phyloP scores from a whole-genome alignment of 2,888 invertebrate genomes.

The Drosophila formosana region DNA sequence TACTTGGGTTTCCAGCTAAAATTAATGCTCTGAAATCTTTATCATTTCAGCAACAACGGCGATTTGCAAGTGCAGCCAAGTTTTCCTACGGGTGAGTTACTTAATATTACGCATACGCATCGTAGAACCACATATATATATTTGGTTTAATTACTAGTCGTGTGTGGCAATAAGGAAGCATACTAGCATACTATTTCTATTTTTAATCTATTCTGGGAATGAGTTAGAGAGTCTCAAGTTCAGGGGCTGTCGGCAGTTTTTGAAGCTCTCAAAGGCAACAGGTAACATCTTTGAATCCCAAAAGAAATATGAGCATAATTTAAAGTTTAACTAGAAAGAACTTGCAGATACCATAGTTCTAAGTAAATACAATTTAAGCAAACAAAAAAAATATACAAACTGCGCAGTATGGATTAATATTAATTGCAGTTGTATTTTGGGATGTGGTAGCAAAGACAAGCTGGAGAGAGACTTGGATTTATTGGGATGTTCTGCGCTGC shows the following conservation, averaged over 20 bases:
- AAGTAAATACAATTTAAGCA: constrained; percentile 17
- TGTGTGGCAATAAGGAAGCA: constrained; percentile 28
- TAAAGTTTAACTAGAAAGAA: constrained; percentile 2
- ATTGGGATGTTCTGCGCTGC: background rate
- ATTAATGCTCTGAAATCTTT: constrained; percentile 13
- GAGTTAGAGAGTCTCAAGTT: background rate
- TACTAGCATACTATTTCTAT: background rate
- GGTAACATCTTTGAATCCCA: constrained; percentile 15
- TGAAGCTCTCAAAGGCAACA: constrained; percentile 8
- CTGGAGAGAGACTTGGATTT: background rate
- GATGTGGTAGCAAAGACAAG: background rate
- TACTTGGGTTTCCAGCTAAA: constrained; percentile 13
- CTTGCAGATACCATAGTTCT: constrained; percentile 7
- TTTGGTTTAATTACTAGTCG: constrained; percentile 2
- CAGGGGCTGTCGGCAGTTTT: constrained; percentile 6
- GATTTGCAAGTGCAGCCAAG: constrained; percentile 24
- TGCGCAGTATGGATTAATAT: constrained; percentile 8
- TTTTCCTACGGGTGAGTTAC: constrained; percentile 24
- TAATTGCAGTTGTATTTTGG: constrained; percentile 4
- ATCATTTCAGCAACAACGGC: constrained; percentile 35
- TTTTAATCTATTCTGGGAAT: constrained; percentile 16
- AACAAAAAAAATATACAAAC: background rate
- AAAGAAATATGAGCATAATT: constrained; percentile 14
- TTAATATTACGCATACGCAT: constrained; percentile 12
- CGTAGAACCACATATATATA: background rate